Evolutionary conservation across 2,797 vertebrate species (phyloP).

Genomic region (Chelon auratus): DNA sequence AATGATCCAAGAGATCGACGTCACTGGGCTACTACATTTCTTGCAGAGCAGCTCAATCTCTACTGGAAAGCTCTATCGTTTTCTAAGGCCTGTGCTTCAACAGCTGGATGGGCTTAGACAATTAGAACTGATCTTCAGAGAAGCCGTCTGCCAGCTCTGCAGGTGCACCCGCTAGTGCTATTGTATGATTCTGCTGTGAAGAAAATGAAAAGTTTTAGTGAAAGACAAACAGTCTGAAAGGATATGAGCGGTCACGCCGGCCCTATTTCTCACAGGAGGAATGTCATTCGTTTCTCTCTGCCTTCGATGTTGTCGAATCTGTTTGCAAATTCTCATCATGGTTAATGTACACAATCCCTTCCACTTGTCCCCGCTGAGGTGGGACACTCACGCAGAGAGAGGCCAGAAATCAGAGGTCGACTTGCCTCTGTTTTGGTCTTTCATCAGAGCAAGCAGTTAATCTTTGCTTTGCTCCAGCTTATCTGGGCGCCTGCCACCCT

Average conservation of each 20-base stretch:
- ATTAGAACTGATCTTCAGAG: constrained; percentile 42
- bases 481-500: constrained; percentile 76
- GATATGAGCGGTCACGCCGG: constrained; percentile 48
- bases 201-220: constrained; percentile 48
- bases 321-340: constrained; percentile 66
- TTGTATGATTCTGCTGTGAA: constrained; percentile 23
- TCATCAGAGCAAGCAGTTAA: constrained; percentile 79
- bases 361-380: constrained; percentile 43
- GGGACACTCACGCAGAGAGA: constrained; percentile 69
- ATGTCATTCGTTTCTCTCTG: constrained; percentile 34
- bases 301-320: constrained; percentile 33
- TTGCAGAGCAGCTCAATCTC: constrained; percentile 36
- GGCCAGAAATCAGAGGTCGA: constrained; percentile 69
- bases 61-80: constrained; percentile 16
- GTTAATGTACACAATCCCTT: constrained; percentile 61
- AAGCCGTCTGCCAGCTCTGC: constrained; percentile 14
- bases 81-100: constrained; percentile 20
- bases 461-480: constrained; percentile 78
- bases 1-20: constrained; percentile 41
- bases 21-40: constrained; percentile 16
- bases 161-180: constrained; percentile 14
- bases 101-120: constrained; percentile 16
- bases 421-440: constrained; percentile 71
- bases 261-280: constrained; percentile 50
- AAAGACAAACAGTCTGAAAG: constrained; percentile 53